Evolutionary conservation across 2,888 invertebrate genomes (phyloP).

Genomic region (Lumbricus terrestris): DNA sequence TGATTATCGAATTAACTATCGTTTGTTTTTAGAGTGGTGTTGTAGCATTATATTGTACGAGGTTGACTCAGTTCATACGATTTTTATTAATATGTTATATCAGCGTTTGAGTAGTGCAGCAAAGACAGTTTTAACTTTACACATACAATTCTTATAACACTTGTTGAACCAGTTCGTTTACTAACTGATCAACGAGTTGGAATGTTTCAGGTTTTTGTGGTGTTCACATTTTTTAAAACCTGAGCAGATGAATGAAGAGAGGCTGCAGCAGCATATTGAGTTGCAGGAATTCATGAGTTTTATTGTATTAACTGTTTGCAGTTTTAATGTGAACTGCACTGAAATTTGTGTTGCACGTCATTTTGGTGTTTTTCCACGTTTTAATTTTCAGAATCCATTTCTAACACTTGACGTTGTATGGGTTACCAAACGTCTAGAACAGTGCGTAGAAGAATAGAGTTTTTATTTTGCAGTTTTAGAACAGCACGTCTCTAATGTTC

Average conservation of each 20-base stretch:
- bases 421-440: no score
- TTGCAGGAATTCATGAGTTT: background rate
- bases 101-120: background rate
- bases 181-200: background rate
- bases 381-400: background rate
- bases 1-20: background rate
- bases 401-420: background rate
- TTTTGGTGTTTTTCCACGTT: background rate
- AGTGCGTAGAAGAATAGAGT: no score
- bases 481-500: no score
- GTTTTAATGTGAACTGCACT: background rate
- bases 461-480: no score
- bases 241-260: background rate
- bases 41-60: background rate
- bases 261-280: background rate
- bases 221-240: background rate
- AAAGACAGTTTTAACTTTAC: conserved; percentile 3
- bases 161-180: background rate
- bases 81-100: background rate
- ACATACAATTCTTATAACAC: background rate
- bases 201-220: background rate
- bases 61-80: background rate
- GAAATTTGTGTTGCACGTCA: background rate
- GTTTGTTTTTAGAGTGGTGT: background rate
- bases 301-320: background rate